phyloP scores from a whole-genome alignment of 2,888 invertebrate species.

The Drosophila bunnanda region DNA sequence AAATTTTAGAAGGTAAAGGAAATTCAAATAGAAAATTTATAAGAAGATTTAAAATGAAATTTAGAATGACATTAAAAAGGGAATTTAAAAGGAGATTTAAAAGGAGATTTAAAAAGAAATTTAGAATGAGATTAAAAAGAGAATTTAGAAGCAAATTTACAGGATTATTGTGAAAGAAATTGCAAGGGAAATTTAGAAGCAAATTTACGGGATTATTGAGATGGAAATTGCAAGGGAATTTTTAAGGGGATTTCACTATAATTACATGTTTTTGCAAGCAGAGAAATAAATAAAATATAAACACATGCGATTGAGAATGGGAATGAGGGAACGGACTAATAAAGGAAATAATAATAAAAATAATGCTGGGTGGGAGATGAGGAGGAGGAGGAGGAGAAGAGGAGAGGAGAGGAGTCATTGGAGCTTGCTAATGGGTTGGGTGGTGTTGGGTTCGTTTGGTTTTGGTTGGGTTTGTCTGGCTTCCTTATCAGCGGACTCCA shows the following conservation, averaged over 20 bases:
- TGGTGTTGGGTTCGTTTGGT: conserved; percentile 14
- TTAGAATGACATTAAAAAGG: background rate
- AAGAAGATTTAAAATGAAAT: background rate
- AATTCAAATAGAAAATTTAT: no score
- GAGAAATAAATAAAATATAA: background rate
- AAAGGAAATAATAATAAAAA: conserved; percentile 3
- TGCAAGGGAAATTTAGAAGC: background rate
- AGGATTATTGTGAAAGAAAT: background rate
- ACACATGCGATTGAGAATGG: conserved; percentile 2
- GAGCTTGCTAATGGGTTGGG: conserved; percentile 27
- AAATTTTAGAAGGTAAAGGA: no score
- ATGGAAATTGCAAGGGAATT: background rate
- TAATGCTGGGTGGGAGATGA: background rate
- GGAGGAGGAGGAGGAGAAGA: no score
- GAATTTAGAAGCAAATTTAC: background rate
- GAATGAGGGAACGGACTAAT: background rate
- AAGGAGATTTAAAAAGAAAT: background rate
- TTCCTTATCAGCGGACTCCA: conserved; percentile 35
- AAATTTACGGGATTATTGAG: background rate
- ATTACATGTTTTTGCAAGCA: conserved; percentile 4
- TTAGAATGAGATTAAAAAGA: background rate
- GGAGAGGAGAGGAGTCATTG: background rate
- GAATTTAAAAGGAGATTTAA: background rate
- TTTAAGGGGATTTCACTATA: background rate
- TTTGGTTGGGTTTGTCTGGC: conserved; percentile 28